Base-by-base conservation (phyloP, 2,888 invertebrate genomes). In the Philaethria dido region DNA sequence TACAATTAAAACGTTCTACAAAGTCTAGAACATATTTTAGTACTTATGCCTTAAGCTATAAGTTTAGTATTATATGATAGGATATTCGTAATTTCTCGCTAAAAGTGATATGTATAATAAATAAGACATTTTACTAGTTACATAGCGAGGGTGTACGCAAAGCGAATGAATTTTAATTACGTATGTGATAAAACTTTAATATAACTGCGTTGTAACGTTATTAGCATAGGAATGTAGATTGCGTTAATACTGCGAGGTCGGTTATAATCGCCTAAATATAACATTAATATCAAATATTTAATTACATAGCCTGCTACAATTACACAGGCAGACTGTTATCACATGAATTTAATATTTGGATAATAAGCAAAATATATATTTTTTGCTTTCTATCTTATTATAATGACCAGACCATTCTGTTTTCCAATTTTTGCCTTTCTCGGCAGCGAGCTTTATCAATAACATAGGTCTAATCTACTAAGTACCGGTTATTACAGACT, bases 211-310 rank as follows among this genome's bases (percentile, higher is more conserved):
- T 64, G 62, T 59, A 62, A 63, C 54, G 62, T 54, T 55, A 62
- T 67, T 66, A 71, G 54, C 68, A 69, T 66, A 52, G 55, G 64
- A 65, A 70, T 69, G 70, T 62, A 66, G 69, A 52, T 66, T 48
- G 47, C 66, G 48, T 64, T 54, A 55, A 62, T 69, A 62, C 52
- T 16, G 62, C 69, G 65, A 66, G 66, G 69, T 18, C 62, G 50
- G 45, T 47, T 61, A 11, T 61, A 33, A 52, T 29, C 45, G 39
- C 54, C 62, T 47, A 39, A 45, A 39, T 55, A 22, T 62, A 39
- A 55, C 39, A 50, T 52, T 52, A 8, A 16, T 52, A 52, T 33
- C 4, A 16, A 29, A 29, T 52, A 5, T 29, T 52, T 33, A 50
- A 48, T 48, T 20, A 50, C n/a, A n/a, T 14, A 14, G n/a, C 3